Base-by-base conservation (phyloP, 2,797 vertebrate genomes). In the Hoplostethus mediterraneus region DNA sequence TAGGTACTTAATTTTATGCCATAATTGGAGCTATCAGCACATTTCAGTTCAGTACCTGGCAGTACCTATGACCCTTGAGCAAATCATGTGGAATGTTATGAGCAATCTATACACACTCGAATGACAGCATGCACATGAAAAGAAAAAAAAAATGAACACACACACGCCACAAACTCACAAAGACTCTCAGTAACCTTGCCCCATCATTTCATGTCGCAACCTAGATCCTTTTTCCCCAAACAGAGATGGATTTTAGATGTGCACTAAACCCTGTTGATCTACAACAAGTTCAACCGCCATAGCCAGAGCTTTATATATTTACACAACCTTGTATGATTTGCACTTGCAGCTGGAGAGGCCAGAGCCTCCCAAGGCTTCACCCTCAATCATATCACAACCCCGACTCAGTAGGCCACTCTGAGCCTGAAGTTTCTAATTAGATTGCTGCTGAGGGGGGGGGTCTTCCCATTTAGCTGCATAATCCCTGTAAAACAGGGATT, bases 401-500 rank as follows among this genome's bases (percentile, higher is more conserved):
- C 0, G 4, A 31, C 33, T 63, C 49, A 62, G 58, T 9, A 40
- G 78, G 44, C 80, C 61, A 68, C 4, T 36, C 13, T 2, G 4
- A 71, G 14, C 13, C 28, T 7, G 48, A 60, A 67, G 64, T 55
- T 44, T 82, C 30, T n/a, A 47, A 62, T 74, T 52, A 38, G 30
- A 72, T n/a, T 58, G 28, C 16, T 64, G 21, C 31, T 67, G 21
- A 28, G 40, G n/a, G 31, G 28, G 28, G 17, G 33, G 16, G 52
- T 53, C 33, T 52, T 71, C 75, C 14, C 57, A 61, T 45, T 72
- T 54, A 70, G 58, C 31, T 60, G 56, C 31, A 71, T 30, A 74
- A 48, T 74, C 61, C 56, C 42, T 11, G 30, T 67, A 31, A 53
- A 77, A 63, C 40, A 28, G 64, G 53, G 55, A 44, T 78, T 75